Evolutionary conservation across 2,797 vertebrate species (phyloP), one percentile per base, ranked within the genome.

Genomic region (Microcaecilia unicolor): DNA sequence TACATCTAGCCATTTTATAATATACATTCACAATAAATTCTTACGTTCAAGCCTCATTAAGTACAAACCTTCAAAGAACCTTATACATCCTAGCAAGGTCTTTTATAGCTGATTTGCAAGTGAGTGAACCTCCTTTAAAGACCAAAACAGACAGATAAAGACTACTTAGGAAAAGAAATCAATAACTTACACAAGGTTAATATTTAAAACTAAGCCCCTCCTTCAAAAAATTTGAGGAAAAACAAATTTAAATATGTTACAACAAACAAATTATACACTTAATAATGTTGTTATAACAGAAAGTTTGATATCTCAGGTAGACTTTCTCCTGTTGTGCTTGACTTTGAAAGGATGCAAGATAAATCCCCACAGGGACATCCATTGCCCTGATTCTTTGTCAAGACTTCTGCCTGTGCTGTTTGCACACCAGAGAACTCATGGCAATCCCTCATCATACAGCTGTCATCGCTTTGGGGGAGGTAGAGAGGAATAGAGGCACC

Each of bases 131-230:
- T 53, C 47, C 56, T 61, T 57, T 41, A 60, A n/a, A 71, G 62
- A 69, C 64, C 69, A 55, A 65, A n/a, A n/a, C n/a, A n/a, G n/a
- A n/a, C n/a, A n/a, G n/a, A n/a, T n/a, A n/a, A n/a, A 20, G 30
- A 35, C 41, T 28, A 48, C n/a, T n/a, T n/a, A n/a, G n/a, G 54
- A 22, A n/a, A n/a, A 64, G 61, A 13, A 51, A 51, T 57, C 62
- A 68, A 71, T 81, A 76, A 79, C 58, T 78, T 75, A 75, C 45
- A 58, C 2, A 47, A 64, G 58, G 67, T 55, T 45, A 48, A 57
- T 39, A 34, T 45, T 60, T 48, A 45, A 67, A 48, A 61, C 41
- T 17, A 16, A 28, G 23, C 15, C 15, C 15, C n/a, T n/a, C n/a
- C n/a, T n/a, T n/a, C n/a, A n/a, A n/a, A n/a, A n/a, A n/a, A n/a